phyloP scores from a whole-genome alignment of 2,113 vertebrate genomes.

The Saccopteryx leptura region DNA sequence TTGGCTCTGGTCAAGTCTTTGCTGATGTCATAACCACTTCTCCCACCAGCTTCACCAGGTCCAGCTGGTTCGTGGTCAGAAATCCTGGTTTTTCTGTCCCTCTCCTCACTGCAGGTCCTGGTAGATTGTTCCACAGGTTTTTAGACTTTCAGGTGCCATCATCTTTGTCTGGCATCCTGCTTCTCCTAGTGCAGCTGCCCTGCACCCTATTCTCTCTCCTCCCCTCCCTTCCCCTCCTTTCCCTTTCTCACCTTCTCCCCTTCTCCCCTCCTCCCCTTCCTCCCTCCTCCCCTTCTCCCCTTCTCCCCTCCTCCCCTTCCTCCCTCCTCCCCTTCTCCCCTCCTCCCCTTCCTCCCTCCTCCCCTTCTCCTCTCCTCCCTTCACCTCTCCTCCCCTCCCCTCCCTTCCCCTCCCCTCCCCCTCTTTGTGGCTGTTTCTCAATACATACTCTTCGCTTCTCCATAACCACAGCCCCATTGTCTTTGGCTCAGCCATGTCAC shows the following conservation, averaged over 20 bases:
- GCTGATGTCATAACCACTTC: background rate
- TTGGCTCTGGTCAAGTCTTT: background rate
- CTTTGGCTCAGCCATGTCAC: background rate
- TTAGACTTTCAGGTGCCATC: fast-evolving
- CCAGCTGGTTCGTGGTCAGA: background rate
- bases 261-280: too few species aligned
- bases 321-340: background rate
- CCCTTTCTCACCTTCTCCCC: background rate
- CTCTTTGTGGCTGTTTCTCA: background rate
- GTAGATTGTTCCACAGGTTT: fast-evolving
- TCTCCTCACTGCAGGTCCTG: background rate
- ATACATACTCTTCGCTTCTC: background rate
- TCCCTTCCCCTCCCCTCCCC: background rate
- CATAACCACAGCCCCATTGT: background rate
- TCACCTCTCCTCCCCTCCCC: background rate
- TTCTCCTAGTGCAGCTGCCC: background rate
- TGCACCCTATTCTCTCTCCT: background rate
- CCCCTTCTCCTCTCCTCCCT: background rate
- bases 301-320: too few species aligned
- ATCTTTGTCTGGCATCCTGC: background rate
- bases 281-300: too few species aligned
- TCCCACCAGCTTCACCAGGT: background rate
- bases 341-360: background rate
- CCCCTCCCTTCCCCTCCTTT: background rate
- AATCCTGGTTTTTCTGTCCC: background rate